Evolutionary conservation across 2,113 vertebrate species (phyloP).

Genomic region (western clawed frog (Xenopus tropicalis)): UCB_Xtro_10.0 CM004443.2:138587001-138587500

Average conservation of each 20-base stretch:
- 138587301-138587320: background rate
- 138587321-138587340: too few relatives aligned
- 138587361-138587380: too few relatives aligned
- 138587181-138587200: conserved; percentile 12
- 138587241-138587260: conserved; percentile 29
- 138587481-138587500: too few relatives aligned
- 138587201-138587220: conserved; percentile 20
- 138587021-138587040: too few relatives aligned
- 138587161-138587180: conserved; percentile 14
- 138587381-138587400: too few relatives aligned
- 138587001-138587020: too few relatives aligned
- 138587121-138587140: conserved; percentile 15
- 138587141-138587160: conserved; percentile 7
- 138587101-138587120: background rate
- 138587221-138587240: conserved; percentile 12
- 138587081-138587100: background rate
- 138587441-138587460: too few relatives aligned
- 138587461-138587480: too few relatives aligned
- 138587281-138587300: conserved; percentile 21
- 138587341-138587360: too few relatives aligned
- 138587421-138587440: too few relatives aligned
- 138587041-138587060: background rate
- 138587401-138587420: too few relatives aligned
- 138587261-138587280: conserved; percentile 26
- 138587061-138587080: conserved; percentile 5